These are phyloP conservation scores for Drosophila sordidapex DNA, from an alignment of 2,888 invertebrate species.

Conservation along the genomic window DNA sequence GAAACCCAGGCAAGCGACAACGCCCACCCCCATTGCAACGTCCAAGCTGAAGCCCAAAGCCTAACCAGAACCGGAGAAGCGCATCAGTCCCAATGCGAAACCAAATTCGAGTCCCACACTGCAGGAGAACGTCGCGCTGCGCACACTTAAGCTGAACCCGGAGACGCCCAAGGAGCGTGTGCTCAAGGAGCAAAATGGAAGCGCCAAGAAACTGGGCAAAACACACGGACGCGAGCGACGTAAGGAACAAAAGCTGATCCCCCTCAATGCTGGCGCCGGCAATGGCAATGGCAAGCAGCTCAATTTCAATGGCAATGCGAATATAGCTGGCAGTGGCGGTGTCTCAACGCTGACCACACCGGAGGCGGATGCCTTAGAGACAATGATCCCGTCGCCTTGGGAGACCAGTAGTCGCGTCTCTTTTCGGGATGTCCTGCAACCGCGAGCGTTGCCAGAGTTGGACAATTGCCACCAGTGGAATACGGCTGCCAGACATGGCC, in stretches of 20 bases:
- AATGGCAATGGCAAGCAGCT: slow-evolving; percentile 32
- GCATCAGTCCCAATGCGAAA: too few relatives aligned
- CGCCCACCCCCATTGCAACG: too few relatives aligned
- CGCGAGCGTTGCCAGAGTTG: slow-evolving; percentile 40
- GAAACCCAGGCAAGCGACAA: too few relatives aligned
- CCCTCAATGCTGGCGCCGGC: slow-evolving; percentile 1
- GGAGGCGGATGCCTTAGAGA: slow-evolving; percentile 24
- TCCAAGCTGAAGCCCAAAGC: too few relatives aligned
- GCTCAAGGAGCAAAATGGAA: slow-evolving; percentile 63
- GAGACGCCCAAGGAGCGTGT: slow-evolving; percentile 1
- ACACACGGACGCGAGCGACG: slow-evolving; percentile 79
- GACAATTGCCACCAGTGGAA: slow-evolving; percentile 70
- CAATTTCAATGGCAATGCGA: too few relatives aligned
- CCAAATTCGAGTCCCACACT: too few relatives aligned
- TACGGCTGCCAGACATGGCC: slow-evolving; percentile 42
- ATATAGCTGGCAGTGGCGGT: too few relatives aligned
- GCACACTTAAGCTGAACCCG: too few relatives aligned
- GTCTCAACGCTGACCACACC: slow-evolving; percentile 40
- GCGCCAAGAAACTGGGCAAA: slow-evolving; percentile 82
- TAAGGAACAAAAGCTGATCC: slow-evolving; percentile 67
- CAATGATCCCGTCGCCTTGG: slow-evolving; percentile 69
- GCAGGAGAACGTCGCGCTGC: too few relatives aligned
- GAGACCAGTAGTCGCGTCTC: slow-evolving; percentile 72
- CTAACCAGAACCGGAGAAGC: too few relatives aligned
- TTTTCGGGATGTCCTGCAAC: slow-evolving; percentile 76